Conservation (phyloP, 2,888 invertebrate species). For the Sesamia inferens region DNA sequence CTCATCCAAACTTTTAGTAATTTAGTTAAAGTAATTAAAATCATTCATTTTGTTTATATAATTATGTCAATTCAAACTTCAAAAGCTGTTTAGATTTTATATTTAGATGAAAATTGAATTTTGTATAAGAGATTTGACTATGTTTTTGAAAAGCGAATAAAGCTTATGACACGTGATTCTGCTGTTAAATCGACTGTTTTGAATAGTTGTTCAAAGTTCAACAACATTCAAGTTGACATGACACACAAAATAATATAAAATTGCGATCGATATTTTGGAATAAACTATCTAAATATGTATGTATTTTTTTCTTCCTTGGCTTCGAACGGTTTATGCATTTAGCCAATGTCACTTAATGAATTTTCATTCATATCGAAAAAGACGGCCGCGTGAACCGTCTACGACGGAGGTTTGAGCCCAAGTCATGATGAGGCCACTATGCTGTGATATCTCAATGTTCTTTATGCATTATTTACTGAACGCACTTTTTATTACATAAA, state of each 20-base stretch:
- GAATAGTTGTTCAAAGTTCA: background rate
- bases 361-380: too few relatives aligned
- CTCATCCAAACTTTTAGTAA: background rate
- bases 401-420: too few relatives aligned
- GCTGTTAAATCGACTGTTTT: background rate
- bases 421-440: too few relatives aligned
- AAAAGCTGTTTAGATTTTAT: background rate
- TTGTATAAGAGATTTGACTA: background rate
- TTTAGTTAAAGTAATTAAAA: background rate
- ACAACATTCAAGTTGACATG: background rate
- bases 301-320: too few relatives aligned
- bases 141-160: background rate
- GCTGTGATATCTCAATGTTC: too few relatives aligned
- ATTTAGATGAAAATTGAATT: background rate
- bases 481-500: too few relatives aligned
- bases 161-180: background rate
- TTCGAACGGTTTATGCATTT: too few relatives aligned
- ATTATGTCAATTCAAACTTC: background rate
- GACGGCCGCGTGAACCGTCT: too few relatives aligned
- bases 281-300: too few relatives aligned
- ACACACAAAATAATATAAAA: background rate
- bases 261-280: background rate
- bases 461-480: too few relatives aligned
- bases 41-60: background rate
- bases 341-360: too few relatives aligned